phyloP scores from a whole-genome alignment of 2,888 invertebrate species.

The Stegana nigrithorax region DNA sequence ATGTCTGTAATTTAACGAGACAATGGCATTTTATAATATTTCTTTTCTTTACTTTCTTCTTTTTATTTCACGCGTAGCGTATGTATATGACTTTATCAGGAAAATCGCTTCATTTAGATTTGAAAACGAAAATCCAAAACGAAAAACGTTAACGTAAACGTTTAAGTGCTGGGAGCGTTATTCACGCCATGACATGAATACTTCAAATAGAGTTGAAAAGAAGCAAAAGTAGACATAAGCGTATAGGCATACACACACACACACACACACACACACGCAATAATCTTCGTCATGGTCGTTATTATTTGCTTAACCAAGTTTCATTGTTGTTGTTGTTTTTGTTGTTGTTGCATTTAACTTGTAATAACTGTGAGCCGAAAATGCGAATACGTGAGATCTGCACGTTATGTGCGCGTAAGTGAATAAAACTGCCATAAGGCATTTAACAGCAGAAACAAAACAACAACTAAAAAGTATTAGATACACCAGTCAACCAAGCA shows the following conservation, averaged over 20 bases:
- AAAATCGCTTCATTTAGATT: slow-evolving; percentile 16
- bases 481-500: slow-evolving; percentile 49
- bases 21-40: slow-evolving; percentile 15
- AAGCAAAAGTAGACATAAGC: neutral
- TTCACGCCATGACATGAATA: neutral
- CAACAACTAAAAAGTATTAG: no score
- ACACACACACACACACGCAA: no score
- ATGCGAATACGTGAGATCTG: slow-evolving; percentile 65
- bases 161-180: neutral
- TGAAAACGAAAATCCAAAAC: neutral
- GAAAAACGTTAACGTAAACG: neutral
- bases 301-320: slow-evolving; percentile 6
- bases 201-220: neutral
- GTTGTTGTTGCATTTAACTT: slow-evolving; percentile 5
- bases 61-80: neutral
- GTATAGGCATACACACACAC: no score
- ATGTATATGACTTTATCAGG: slow-evolving; percentile 18
- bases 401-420: slow-evolving; percentile 65
- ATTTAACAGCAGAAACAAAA: slow-evolving; percentile 56
- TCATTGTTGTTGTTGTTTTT: slow-evolving; percentile 4
- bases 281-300: no score
- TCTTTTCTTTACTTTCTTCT: neutral
- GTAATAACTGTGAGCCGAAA: slow-evolving; percentile 47
- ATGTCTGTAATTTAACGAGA: slow-evolving; percentile 3
- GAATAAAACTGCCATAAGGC: slow-evolving; percentile 66